Conservation (phyloP, 2,888 invertebrate genomes). For the Leptinotarsa tumamoca region DNA sequence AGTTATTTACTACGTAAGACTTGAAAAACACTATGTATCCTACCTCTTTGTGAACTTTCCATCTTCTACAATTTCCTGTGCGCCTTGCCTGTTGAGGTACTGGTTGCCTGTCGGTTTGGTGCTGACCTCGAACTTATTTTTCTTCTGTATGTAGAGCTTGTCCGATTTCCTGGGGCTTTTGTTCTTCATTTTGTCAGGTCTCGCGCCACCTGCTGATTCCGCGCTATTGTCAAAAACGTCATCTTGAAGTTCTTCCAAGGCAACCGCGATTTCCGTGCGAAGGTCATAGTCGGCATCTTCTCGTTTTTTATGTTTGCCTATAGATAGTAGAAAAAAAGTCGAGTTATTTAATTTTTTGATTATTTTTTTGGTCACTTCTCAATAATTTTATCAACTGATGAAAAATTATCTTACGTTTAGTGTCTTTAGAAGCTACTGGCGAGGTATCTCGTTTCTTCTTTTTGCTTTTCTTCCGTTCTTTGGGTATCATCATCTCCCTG, state of each 20-base stretch:
- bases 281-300: conserved; percentile 62
- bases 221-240: conserved; percentile 65
- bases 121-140: conserved; percentile 63
- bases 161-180: conserved; percentile 63
- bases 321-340: neutral
- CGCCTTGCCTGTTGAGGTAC: conserved; percentile 22
- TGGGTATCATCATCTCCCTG: conserved; percentile 66
- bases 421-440: conserved; percentile 50
- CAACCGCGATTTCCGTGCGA: conserved; percentile 63
- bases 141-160: conserved; percentile 65
- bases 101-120: conserved; percentile 42
- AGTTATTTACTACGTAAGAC: no score
- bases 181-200: conserved; percentile 55
- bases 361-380: no score
- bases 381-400: neutral
- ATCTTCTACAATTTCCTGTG: conserved; percentile 53
- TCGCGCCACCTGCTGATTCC: conserved; percentile 54
- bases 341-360: neutral
- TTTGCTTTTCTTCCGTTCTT: conserved; percentile 64
- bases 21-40: neutral
- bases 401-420: conserved; percentile 56
- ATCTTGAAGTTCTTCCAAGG: conserved; percentile 66
- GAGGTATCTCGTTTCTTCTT: conserved; percentile 63
- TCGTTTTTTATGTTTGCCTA: conserved; percentile 58
- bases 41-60: conserved; percentile 53